Evolutionary conservation across 2,888 invertebrate genomes (phyloP).

Genomic region (Hydriomena furcata): DNA sequence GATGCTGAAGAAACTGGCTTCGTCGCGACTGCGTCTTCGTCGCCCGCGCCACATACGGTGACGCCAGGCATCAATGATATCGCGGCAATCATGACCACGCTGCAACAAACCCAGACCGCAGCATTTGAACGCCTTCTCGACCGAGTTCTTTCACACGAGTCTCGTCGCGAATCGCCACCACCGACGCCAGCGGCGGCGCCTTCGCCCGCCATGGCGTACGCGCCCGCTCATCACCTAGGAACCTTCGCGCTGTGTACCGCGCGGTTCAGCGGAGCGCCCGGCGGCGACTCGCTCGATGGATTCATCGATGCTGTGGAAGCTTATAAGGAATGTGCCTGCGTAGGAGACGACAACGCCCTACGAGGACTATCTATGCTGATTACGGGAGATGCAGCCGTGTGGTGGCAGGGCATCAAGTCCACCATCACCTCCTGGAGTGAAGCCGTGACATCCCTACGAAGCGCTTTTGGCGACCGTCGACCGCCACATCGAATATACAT

Average conservation of each 20-base stretch:
- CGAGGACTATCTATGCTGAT: conserved; percentile 32
- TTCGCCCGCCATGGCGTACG: conserved; percentile 11
- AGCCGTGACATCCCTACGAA: neutral
- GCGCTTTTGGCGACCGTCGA: conserved; percentile 11
- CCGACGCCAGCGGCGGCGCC: neutral
- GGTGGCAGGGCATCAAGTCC: conserved; percentile 22
- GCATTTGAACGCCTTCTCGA: neutral
- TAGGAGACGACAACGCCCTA: conserved; percentile 27
- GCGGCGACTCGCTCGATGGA: conserved; percentile 11
- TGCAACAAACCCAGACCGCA: neutral
- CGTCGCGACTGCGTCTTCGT: neutral
- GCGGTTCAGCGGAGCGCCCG: conserved; percentile 23
- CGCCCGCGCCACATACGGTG: neutral
- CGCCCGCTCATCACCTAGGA: neutral
- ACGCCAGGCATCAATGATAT: neutral
- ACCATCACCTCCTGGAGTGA: conserved; percentile 3
- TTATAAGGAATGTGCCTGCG: conserved; percentile 24
- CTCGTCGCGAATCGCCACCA: neutral
- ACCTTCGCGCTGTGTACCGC: conserved; percentile 28
- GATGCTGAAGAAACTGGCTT: neutral
- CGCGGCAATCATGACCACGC: neutral
- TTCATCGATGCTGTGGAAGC: conserved; percentile 30
- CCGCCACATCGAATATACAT: conserved; percentile 8
- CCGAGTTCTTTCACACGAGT: neutral
- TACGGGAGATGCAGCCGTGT: conserved; percentile 32